Base-by-base conservation (phyloP, 53 echinoderm and acorn worm genomes). In the Paelopatides confundens region DNA sequence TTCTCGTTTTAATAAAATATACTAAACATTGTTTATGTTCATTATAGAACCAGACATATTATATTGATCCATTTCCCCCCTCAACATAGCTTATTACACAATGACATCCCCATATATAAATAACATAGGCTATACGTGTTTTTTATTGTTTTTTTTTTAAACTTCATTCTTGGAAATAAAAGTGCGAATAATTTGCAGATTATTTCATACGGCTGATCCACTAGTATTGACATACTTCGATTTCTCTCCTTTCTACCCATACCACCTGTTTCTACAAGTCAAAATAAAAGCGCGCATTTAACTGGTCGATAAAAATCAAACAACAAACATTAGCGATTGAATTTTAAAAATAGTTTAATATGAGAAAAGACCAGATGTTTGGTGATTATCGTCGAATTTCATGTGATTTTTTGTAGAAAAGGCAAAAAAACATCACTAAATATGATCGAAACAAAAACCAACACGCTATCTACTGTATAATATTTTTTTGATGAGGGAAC, bases 231-330 rank as follows among this genome's bases (percentile, higher is more conserved):
- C 31, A 18, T 1, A 18, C 5, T 11, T 67, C 68, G 68, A 67
- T 67, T 30, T 67, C 31, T 27, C 2, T 67, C 13, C 32, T 30
- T 30, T 31, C 68, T 30, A 33, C 21, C 43, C 47, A 74, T 24
- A 79, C 79, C 79, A 79, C 79, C 79, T 79, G 79, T 79, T 29
- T 77, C 14, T 33, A 51, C n/a, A n/a, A 77, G 77, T 79, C 79
- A 79, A 79, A 79, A 29, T 31, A 52, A 52, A 76, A 39, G 48
- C 28, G 50, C 79, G 79, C 53, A 46, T 74, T 53, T 30, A 52
- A 54, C 17, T 3, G 34, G 51, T 79, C 79, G 79, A 79, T 79
- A 33, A 29, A 79, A 10, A 11, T 29, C 32, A 67, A 67, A n/a
- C 31, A 34, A 1, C 13, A 67, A 9, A 35, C 32, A 67, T 17